A percentile compares a stretch with the other conserved stretches of the same genome.
These are phyloP conservation scores for Cryptocheilus praepositus DNA, from an alignment of 2,888 invertebrate species.

Conservation along the genomic window DNA sequence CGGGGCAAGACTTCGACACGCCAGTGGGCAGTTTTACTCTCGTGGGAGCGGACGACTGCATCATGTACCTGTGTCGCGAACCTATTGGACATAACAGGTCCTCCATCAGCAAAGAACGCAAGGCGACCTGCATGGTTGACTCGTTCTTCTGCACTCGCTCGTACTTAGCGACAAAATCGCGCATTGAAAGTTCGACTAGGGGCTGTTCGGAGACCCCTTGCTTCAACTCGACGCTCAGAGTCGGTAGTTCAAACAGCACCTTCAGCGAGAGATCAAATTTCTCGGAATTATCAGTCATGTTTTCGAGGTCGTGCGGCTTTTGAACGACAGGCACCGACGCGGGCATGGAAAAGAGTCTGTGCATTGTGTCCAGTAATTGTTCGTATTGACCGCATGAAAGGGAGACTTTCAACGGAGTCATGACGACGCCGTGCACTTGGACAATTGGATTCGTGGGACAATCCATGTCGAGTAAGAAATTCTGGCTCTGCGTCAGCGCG, in stretches of 20 bases:
- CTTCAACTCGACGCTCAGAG: conserved; percentile 85
- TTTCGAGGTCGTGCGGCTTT: conserved; percentile 64
- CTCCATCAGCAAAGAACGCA: conserved; percentile 92
- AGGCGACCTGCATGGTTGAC: conserved; percentile 85
- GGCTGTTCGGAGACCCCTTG: conserved; percentile 85
- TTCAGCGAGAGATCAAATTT: conserved; percentile 67
- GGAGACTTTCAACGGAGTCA: conserved; percentile 90
- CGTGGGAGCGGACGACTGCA: conserved; percentile 81
- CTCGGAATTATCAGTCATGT: conserved; percentile 59
- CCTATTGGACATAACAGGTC: conserved; percentile 88
- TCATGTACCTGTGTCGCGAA: conserved; percentile 89
- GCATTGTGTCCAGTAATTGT: conserved; percentile 86
- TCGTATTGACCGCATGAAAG: conserved; percentile 92
- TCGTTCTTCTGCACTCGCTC: conserved; percentile 82
- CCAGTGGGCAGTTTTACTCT: conserved; percentile 64
- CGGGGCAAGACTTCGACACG: conserved; percentile 87
- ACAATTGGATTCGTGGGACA: conserved; percentile 60
- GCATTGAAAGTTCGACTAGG: conserved; percentile 89
- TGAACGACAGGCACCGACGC: conserved; percentile 62
- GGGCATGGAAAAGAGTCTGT: conserved; percentile 70
- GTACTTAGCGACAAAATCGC: conserved; percentile 87
- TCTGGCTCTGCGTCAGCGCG: conserved; percentile 55
- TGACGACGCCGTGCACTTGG: conserved; percentile 81
- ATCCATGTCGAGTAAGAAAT: conserved; percentile 58
- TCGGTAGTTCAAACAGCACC: conserved; percentile 85